Conservation (phyloP, 1,140 invertebrate species). For the Drosophila busckii region DNA sequence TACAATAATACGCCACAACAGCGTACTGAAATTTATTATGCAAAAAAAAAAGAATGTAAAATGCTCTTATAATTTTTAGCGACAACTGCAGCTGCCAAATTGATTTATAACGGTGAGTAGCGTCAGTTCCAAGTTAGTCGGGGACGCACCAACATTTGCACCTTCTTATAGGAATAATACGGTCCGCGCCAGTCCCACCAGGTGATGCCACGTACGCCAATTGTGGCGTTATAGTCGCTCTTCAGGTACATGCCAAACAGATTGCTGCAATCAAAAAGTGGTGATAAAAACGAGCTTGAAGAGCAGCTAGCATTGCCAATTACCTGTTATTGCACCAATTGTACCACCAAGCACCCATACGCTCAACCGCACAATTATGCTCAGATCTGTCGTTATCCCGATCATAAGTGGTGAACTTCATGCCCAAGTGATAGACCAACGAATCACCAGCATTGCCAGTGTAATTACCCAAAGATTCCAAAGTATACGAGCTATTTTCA, state of each 20-base stretch:
- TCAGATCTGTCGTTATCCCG: constrained; percentile 82
- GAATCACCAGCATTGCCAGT: constrained; percentile 2
- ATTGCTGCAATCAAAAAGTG: neutral
- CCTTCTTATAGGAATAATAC: neutral
- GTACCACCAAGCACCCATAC: constrained; percentile 84
- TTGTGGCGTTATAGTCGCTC: neutral
- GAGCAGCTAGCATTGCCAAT: neutral
- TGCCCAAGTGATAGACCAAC: neutral
- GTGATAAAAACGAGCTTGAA: neutral
- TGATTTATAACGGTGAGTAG: no score
- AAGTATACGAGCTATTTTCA: constrained; percentile 82
- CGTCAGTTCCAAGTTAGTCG: no score
- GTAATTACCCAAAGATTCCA: constrained; percentile 82
- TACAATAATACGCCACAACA: constrained; percentile 25
- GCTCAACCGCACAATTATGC: constrained; percentile 82
- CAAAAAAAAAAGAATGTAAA: constrained; percentile 1
- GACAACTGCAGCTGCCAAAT: no score
- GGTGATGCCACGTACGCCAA: neutral
- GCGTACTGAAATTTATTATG: constrained; percentile 20
- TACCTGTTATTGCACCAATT: constrained; percentile 59
- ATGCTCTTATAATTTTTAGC: no score
- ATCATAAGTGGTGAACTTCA: constrained; percentile 5
- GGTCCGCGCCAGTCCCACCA: neutral
- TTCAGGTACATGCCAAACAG: neutral
- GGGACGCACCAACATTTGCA: constrained; percentile 1